A percentile compares a stretch with the other conserved stretches of the same genome.
Conservation (phyloP, 2,113 vertebrate genomes). For the Ciconia stormi region DNA sequence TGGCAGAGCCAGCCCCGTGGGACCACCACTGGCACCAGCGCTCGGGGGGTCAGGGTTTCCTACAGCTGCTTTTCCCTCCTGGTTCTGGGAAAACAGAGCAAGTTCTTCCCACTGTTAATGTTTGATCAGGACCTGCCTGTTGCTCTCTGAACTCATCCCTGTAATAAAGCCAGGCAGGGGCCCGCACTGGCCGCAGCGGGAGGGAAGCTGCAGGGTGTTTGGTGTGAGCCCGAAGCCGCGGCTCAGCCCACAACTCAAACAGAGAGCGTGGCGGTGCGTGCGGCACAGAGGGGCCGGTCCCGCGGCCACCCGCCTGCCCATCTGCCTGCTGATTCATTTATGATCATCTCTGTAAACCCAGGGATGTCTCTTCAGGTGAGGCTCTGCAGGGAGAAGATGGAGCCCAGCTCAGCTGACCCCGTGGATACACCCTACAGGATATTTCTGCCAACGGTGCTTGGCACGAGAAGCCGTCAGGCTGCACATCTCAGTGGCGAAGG, state of each 20-base stretch:
- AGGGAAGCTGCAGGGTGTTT: not conserved
- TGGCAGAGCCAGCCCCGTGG: not conserved
- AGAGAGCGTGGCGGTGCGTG: rapidly evolving
- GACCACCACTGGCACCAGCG: rapidly evolving
- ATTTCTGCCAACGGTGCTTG: not conserved
- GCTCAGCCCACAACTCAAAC: conserved; percentile 49
- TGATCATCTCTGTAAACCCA: not conserved
- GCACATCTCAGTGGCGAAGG: rapidly evolving
- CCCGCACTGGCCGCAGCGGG: rapidly evolving
- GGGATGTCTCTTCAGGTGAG: not conserved
- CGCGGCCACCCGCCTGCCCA: not conserved
- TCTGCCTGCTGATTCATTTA: conserved; percentile 9
- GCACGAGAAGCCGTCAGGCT: not conserved
- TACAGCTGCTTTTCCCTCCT: not conserved
- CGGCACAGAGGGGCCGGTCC: not conserved
- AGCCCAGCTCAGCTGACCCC: not conserved
- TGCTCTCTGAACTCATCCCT: conserved; percentile 51
- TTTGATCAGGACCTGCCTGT: conserved; percentile 59
- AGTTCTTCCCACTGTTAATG: conserved; percentile 45
- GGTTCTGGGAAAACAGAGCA: not conserved
- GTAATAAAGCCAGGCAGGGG: not conserved
- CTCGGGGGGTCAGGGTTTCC: not conserved
- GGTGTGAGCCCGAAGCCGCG: not conserved
- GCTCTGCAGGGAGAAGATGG: not conserved
- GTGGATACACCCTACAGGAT: rapidly evolving